phyloP scores from a whole-genome alignment of 1,140 invertebrate genomes.

The Ylistrum balloti region DNA sequence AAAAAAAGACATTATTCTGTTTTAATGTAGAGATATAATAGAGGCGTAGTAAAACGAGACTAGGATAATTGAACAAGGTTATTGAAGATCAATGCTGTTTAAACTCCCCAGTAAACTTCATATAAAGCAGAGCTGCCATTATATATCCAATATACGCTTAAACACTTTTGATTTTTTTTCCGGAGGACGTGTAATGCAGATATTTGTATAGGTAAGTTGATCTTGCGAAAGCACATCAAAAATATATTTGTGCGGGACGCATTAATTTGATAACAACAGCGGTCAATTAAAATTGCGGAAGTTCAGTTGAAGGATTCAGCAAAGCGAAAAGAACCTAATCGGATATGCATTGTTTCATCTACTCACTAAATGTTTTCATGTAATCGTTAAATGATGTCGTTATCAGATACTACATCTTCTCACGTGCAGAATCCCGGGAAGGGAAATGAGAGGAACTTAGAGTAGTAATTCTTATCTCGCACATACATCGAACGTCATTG shows the following conservation, averaged over 20 bases:
- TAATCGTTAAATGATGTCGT: background rate
- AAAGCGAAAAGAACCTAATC: background rate
- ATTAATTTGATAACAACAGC: background rate
- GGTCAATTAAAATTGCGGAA: constrained; percentile 28
- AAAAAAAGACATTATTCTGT: background rate
- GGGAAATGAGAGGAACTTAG: background rate
- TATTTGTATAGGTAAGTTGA: background rate
- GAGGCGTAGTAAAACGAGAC: background rate
- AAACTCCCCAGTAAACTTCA: background rate
- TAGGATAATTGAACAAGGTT: background rate
- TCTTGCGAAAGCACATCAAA: background rate
- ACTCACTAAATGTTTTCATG: background rate
- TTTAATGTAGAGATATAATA: background rate
- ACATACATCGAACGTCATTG: constrained; percentile 1
- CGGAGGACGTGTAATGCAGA: background rate
- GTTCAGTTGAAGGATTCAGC: background rate
- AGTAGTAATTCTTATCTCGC: background rate
- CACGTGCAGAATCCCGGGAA: background rate
- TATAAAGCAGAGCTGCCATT: background rate
- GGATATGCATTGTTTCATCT: background rate
- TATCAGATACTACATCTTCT: background rate
- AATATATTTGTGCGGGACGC: constrained; percentile 6
- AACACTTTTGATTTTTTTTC: background rate
- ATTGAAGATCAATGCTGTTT: background rate
- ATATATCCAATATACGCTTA: background rate